Conservation (phyloP, 53 echinoderm and acorn worm species). For the Paelopatides confundens region DNA sequence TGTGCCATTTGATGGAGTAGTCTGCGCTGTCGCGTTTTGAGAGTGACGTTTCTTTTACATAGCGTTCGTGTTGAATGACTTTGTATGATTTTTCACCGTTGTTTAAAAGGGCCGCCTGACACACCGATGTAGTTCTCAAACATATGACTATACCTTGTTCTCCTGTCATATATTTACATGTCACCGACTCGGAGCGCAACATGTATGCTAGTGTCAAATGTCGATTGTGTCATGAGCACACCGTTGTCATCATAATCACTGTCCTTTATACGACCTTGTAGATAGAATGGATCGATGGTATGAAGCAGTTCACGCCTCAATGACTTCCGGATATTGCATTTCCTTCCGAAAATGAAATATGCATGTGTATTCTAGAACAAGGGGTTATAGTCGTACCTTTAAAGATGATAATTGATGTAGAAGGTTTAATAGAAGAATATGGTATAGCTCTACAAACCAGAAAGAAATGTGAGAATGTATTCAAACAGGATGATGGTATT, state of each 20-base stretch:
- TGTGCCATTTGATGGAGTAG: too few species aligned
- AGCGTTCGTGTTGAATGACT: too few species aligned
- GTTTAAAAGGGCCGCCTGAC: too few species aligned
- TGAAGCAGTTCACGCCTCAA: slow-evolving; percentile 21
- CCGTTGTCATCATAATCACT: background rate
- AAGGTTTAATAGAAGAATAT: background rate
- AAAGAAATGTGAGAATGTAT: too few species aligned
- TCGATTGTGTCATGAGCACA: background rate
- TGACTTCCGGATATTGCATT: background rate
- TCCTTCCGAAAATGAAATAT: background rate
- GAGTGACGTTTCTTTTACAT: too few species aligned
- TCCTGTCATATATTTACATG: slow-evolving; percentile 20
- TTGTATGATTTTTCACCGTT: too few species aligned
- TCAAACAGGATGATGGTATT: too few species aligned
- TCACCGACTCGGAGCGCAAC: slow-evolving; percentile 26
- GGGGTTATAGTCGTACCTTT: background rate
- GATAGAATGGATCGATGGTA: slow-evolving; percentile 42
- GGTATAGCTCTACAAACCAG: background rate
- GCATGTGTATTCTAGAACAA: too few species aligned
- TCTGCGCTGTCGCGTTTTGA: too few species aligned
- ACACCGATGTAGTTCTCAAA: too few species aligned
- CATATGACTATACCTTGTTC: background rate
- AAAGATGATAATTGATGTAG: too few species aligned
- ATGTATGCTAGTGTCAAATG: slow-evolving; percentile 11
- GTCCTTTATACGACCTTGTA: background rate